A percentile compares a stretch with the other conserved stretches of the same genome.
Evolutionary conservation across 53 echinoderm and acorn worm species (phyloP).

Genomic region (Arbacia lixula): DNA sequence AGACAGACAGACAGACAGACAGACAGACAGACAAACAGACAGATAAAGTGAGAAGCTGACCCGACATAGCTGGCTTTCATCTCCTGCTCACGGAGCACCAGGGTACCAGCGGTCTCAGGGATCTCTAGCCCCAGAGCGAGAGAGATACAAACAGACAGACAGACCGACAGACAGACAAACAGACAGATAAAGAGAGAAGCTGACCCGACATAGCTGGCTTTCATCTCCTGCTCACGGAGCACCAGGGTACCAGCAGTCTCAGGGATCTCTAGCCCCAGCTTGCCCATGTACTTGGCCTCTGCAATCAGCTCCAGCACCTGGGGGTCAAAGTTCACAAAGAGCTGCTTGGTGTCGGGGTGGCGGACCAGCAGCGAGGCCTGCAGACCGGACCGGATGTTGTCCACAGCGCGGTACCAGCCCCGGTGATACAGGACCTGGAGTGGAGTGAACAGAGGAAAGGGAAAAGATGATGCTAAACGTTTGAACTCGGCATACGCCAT

Average conservation of each 20-base stretch:
- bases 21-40: no score
- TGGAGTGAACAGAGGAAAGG: conserved; percentile 20
- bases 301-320: conserved; percentile 98
- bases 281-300: conserved; percentile 96
- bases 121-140: conserved; percentile 11
- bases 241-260: conserved; percentile 87
- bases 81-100: conserved; percentile 76
- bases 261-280: conserved; percentile 96
- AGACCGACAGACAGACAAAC: no score
- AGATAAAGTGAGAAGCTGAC: no score
- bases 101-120: conserved; percentile 75
- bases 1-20: no score
- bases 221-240: conserved; percentile 82
- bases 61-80: conserved; percentile 81
- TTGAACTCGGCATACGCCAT: no score
- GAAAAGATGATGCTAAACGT: conserved; percentile 4
- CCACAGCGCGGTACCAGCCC: conserved; percentile 98
- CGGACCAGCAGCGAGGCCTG: conserved; percentile 95
- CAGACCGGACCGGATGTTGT: conserved; percentile 94
- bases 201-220: conserved; percentile 87
- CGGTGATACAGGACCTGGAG: conserved; percentile 90
- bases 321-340: conserved; percentile 99
- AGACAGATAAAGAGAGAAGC: no score
- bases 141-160: no score
- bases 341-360: conserved; percentile 97